Percentiles rank a stretch among this genome's conserved stretches.
These are phyloP conservation scores for Sarotherodon lohbergeri DNA, from an alignment of 2,113 vertebrate genomes.

Conservation along the genomic window DNA sequence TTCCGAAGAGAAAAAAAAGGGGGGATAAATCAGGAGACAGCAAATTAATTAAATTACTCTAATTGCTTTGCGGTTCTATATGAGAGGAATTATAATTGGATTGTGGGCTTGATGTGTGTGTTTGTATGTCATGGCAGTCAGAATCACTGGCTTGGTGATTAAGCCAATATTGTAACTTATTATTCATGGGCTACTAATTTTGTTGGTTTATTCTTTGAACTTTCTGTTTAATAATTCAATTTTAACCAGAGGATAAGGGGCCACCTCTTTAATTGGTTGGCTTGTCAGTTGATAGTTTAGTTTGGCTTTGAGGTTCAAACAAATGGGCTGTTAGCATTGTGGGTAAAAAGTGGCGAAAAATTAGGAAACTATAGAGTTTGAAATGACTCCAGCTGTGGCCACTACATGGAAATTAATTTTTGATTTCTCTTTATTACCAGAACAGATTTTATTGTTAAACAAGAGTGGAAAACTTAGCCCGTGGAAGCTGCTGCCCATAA, in stretches of 20 bases:
- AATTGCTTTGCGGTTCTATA: conserved; percentile 40
- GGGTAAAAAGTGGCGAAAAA: background rate
- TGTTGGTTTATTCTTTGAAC: conserved; percentile 48
- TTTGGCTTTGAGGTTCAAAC: conserved; percentile 8
- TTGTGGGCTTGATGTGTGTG: conserved; percentile 6
- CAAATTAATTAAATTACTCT: conserved; percentile 53
- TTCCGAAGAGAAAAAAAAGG: background rate
- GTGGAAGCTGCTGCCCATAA: background rate
- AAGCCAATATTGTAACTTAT: conserved; percentile 57
- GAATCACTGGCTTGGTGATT: conserved; percentile 46
- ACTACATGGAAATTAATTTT: conserved; percentile 2
- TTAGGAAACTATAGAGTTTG: background rate
- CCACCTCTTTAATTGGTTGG: conserved; percentile 19
- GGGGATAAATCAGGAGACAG: conserved; percentile 1
- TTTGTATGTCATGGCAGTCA: conserved; percentile 9
- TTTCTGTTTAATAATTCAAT: conserved; percentile 35
- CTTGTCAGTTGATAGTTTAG: background rate
- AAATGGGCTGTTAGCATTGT: conserved; percentile 8
- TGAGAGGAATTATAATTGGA: conserved; percentile 51
- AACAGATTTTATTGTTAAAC: background rate
- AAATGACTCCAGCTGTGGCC: background rate
- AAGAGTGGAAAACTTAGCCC: background rate
- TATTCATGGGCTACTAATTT: conserved; percentile 50
- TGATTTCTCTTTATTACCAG: background rate
- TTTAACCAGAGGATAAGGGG: conserved; percentile 2